phyloP scores from a whole-genome alignment of 1,140 invertebrate species.

The Alviniconcha marisindica region DNA sequence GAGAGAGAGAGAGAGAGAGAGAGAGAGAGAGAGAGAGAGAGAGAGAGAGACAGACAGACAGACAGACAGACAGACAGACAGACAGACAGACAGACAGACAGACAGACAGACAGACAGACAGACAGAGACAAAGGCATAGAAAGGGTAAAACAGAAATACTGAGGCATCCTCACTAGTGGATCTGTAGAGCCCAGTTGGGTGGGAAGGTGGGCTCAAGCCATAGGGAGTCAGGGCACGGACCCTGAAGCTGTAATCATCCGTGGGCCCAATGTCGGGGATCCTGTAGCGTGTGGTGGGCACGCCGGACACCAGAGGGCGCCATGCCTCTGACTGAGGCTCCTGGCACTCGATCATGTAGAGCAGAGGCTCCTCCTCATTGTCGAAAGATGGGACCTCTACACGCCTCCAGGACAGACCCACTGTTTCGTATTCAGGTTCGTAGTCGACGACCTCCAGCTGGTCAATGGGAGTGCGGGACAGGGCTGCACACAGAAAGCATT shows the following conservation, averaged over 20 bases:
- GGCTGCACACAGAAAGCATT: slow-evolving; percentile 53
- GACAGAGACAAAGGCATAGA: neutral
- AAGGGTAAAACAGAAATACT: neutral
- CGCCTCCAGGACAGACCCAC: slow-evolving; percentile 64
- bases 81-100: neutral
- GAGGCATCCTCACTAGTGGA: slow-evolving; percentile 43
- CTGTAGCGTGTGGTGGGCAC: slow-evolving; percentile 66
- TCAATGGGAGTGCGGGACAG: slow-evolving; percentile 61
- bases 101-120: neutral
- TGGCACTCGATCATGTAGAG: slow-evolving; percentile 69
- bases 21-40: no score
- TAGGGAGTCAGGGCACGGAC: slow-evolving; percentile 98
- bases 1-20: no score
- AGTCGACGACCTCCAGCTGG: slow-evolving; percentile 59
- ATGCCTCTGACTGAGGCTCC: slow-evolving; percentile 63
- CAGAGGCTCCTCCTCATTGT: slow-evolving; percentile 63
- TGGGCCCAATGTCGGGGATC: slow-evolving; percentile 63
- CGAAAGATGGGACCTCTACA: slow-evolving; percentile 66
- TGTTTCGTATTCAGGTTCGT: slow-evolving; percentile 63
- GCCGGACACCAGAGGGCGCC: slow-evolving; percentile 65
- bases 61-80: neutral
- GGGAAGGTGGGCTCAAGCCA: slow-evolving; percentile 91
- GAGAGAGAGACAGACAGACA: neutral
- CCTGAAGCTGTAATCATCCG: slow-evolving; percentile 93
- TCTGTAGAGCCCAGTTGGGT: slow-evolving; percentile 52